phyloP scores from a whole-genome alignment of 2,888 invertebrate genomes.

The Perizoma affinitatum region DNA sequence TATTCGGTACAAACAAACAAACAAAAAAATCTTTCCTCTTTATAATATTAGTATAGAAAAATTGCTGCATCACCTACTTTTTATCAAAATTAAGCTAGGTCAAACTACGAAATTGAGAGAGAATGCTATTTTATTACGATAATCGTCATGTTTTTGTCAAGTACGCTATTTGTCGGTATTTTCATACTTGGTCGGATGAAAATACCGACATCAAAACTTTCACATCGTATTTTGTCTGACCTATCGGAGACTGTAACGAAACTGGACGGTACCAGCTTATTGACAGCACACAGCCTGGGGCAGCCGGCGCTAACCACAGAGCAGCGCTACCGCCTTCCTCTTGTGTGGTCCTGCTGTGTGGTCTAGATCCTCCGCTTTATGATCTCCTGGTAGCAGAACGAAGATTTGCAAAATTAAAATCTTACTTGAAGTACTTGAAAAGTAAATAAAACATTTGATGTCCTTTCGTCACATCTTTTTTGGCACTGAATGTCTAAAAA shows the following conservation, averaged over 20 bases:
- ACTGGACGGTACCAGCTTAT: conserved; percentile 20
- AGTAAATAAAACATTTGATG: too few species aligned
- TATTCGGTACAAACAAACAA: too few species aligned
- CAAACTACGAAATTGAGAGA: neutral
- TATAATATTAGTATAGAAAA: too few species aligned
- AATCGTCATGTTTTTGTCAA: neutral
- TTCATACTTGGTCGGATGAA: neutral
- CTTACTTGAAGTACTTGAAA: too few species aligned
- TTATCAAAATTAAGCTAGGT: too few species aligned
- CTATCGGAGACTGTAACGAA: neutral
- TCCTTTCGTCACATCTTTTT: too few species aligned
- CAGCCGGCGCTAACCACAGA: conserved; percentile 49
- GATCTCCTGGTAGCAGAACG: conserved; percentile 27
- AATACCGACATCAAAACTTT: conserved; percentile 5
- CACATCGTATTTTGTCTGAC: neutral
- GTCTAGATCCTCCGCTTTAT: conserved; percentile 37
- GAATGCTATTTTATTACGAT: neutral
- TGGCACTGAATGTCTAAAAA: too few species aligned
- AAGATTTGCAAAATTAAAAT: too few species aligned
- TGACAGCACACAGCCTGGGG: conserved; percentile 31
- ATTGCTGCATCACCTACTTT: too few species aligned
- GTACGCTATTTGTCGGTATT: too few species aligned
- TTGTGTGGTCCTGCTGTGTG: conserved; percentile 64
- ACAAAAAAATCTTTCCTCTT: too few species aligned
- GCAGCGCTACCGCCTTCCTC: conserved; percentile 61